phyloP scores from a whole-genome alignment of 2,797 vertebrate genomes.

The Basileuterus tristriatus region DNA sequence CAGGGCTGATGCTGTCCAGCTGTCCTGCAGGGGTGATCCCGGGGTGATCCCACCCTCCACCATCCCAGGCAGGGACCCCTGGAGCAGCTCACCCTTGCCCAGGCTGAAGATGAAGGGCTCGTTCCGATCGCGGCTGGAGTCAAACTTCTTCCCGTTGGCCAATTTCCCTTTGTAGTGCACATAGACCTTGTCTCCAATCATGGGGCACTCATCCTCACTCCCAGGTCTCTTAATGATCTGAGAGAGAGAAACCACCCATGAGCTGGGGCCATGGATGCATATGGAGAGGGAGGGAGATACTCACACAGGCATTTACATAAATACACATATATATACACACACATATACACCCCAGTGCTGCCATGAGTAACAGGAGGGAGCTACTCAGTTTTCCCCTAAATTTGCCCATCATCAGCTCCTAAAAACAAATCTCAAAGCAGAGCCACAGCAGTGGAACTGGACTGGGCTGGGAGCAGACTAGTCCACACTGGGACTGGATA shows the following conservation, averaged over 20 bases:
- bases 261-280: background rate
- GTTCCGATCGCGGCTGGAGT: conserved; percentile 90
- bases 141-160: conserved; percentile 90
- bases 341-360: background rate
- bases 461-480: background rate
- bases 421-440: background rate
- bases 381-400: background rate
- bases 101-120: conserved; percentile 91
- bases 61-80: accelerated
- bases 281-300: background rate
- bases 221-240: conserved; percentile 88
- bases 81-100: conserved; percentile 84
- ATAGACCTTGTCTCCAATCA: conserved; percentile 93
- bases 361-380: background rate
- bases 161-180: conserved; percentile 94
- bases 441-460: background rate
- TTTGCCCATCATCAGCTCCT: background rate
- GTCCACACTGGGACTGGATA: accelerated
- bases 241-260: background rate
- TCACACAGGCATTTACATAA: background rate
- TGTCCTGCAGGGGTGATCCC: background rate
- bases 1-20: background rate
- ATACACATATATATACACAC: too few species aligned
- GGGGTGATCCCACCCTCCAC: background rate
- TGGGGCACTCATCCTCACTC: conserved; percentile 82